Evolutionary conservation across 2,113 vertebrate species (phyloP).

Genomic region (Pygoscelis adeliae): DNA sequence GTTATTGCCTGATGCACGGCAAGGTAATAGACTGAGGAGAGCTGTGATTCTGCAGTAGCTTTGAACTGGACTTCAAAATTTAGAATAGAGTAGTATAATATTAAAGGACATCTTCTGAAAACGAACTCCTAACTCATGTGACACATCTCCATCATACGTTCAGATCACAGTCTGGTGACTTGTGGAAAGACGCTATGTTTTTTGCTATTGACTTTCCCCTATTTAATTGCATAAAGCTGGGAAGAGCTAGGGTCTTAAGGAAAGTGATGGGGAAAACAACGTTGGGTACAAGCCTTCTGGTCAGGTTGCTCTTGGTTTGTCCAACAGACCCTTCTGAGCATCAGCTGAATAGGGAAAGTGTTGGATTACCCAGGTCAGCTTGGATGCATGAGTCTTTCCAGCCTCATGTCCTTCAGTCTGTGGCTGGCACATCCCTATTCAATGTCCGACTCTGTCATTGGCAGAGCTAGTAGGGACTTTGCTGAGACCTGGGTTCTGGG

Average conservation of each 20-base stretch:
- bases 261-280: neutral
- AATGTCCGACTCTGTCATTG: neutral
- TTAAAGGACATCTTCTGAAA: neutral
- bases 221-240: neutral
- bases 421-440: neutral
- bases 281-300: neutral
- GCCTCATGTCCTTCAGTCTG: fast-evolving
- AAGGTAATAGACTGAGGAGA: neutral
- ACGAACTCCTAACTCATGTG: neutral
- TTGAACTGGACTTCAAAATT: neutral
- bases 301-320: neutral
- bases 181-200: fast-evolving
- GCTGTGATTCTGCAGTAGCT: neutral
- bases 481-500: neutral
- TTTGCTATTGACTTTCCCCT: neutral
- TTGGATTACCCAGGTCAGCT: neutral
- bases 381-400: neutral
- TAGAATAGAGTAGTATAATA: neutral
- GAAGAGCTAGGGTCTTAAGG: neutral
- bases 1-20: fast-evolving
- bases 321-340: neutral
- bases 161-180: neutral
- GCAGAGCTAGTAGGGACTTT: neutral
- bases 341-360: neutral
- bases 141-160: fast-evolving